A percentile compares a stretch with the other conserved stretches of the same genome.
Evolutionary conservation across 2,113 vertebrate species (phyloP).

Genomic region (Rhinichthys klamathensis): DNA sequence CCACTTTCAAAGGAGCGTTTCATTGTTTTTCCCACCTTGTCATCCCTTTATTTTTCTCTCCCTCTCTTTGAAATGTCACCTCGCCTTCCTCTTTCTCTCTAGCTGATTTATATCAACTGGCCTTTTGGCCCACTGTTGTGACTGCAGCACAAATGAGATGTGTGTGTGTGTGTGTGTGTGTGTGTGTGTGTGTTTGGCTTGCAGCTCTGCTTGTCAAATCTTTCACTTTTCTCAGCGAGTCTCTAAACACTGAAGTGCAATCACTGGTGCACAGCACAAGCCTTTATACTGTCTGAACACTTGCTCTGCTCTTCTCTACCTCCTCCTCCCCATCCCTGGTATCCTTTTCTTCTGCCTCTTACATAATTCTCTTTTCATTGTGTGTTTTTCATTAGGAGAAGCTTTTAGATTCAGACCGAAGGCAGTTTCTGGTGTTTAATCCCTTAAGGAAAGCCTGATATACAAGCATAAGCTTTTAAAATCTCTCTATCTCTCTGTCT

Average conservation of each 20-base stretch:
- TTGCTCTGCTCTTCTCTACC: not conserved
- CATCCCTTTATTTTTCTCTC: not conserved
- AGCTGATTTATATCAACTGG: constrained; percentile 45
- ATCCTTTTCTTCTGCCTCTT: constrained; percentile 13
- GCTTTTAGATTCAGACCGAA: constrained; percentile 2
- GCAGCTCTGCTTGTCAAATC: not conserved
- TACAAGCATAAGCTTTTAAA: not conserved
- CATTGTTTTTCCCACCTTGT: constrained; percentile 17
- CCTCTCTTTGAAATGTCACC: constrained; percentile 46
- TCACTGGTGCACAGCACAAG: constrained; percentile 26
- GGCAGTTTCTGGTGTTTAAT: constrained; percentile 20
- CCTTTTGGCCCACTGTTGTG: constrained; percentile 23
- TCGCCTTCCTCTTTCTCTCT: constrained; percentile 11
- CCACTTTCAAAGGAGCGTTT: not conserved
- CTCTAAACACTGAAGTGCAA: not conserved
- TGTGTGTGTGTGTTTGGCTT: not conserved
- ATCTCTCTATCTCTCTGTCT: constrained; percentile 37
- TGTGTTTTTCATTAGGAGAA: constrained; percentile 7
- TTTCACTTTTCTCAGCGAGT: constrained; percentile 15
- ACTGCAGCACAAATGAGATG: constrained; percentile 32
- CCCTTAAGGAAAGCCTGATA: not conserved
- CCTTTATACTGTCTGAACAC: not conserved
- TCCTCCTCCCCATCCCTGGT: not conserved
- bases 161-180: not conserved
- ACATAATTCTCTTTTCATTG: constrained; percentile 25